Percentiles rank a stretch among this genome's conserved stretches.
Evolutionary conservation across 2,113 vertebrate genomes (phyloP).

Genomic region (Salminus brasiliensis): DNA sequence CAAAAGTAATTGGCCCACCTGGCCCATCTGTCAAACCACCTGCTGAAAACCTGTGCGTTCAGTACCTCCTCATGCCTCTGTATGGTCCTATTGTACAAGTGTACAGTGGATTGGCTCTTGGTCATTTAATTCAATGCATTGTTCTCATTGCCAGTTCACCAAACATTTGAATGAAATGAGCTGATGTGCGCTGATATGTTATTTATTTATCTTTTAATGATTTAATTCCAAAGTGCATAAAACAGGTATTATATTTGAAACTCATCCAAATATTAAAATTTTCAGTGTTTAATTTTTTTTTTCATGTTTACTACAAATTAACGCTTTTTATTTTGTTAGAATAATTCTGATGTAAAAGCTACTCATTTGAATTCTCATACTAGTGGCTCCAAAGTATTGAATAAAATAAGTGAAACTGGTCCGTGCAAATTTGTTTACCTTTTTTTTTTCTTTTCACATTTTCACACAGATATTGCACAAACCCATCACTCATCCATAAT

Average conservation of each 20-base stretch:
- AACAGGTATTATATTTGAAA: slow-evolving; percentile 18
- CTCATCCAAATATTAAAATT: neutral
- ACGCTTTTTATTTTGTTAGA: slow-evolving; percentile 30
- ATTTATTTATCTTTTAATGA: slow-evolving; percentile 58
- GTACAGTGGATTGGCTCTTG: slow-evolving; percentile 2
- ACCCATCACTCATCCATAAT: neutral
- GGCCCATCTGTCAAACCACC: neutral
- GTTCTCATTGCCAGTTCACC: neutral
- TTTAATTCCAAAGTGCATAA: neutral
- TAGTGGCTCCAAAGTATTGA: slow-evolving; percentile 53
- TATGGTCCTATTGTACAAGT: neutral
- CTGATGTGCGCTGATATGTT: neutral
- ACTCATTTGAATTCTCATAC: slow-evolving; percentile 32
- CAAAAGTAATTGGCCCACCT: neutral
- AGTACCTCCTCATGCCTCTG: neutral
- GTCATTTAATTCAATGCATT: slow-evolving; percentile 7
- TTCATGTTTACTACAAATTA: slow-evolving; percentile 34
- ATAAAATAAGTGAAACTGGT: slow-evolving; percentile 63
- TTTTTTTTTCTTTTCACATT: slow-evolving; percentile 29
- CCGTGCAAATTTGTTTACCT: slow-evolving; percentile 26
- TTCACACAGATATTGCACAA: neutral
- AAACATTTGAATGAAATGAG: neutral
- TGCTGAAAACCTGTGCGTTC: neutral
- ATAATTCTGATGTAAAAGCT: slow-evolving; percentile 58
- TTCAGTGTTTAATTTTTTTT: slow-evolving; percentile 23